Conservation (phyloP, 1,140 invertebrate genomes). For the Euura lappo region DNA sequence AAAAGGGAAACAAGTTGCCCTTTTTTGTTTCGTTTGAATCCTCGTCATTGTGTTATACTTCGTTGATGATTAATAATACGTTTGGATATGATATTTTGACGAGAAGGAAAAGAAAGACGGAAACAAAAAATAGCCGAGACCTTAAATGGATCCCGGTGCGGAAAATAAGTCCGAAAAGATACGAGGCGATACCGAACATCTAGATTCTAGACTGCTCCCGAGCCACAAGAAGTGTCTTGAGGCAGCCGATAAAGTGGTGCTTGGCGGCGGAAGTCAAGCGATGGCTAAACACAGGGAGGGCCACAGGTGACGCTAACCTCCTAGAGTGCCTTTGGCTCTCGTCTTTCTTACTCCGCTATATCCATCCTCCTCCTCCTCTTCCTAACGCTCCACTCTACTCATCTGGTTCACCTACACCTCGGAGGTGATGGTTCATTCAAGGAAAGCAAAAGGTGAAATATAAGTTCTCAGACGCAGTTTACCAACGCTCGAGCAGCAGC, state of each 20-base stretch:
- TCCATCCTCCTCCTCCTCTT: slow-evolving; percentile 19
- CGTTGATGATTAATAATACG: no score
- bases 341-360: slow-evolving; percentile 14
- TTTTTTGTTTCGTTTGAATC: no score
- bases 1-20: no score
- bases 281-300: slow-evolving; percentile 47
- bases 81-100: no score
- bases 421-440: background rate
- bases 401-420: slow-evolving; percentile 9
- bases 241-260: background rate
- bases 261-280: slow-evolving; percentile 38
- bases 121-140: background rate
- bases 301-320: slow-evolving; percentile 49
- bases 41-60: no score
- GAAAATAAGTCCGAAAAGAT: no score
- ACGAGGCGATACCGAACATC: no score
- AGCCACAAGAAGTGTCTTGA: background rate
- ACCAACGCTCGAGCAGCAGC: no score
- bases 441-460: background rate
- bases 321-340: slow-evolving; percentile 37
- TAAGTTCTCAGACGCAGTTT: no score
- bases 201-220: no score
- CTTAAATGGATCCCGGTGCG: background rate
- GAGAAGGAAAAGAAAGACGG: background rate
- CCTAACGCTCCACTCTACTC: slow-evolving; percentile 4